Conservation (phyloP, 2,113 vertebrate species). For the Alexandromys fortis region DNA sequence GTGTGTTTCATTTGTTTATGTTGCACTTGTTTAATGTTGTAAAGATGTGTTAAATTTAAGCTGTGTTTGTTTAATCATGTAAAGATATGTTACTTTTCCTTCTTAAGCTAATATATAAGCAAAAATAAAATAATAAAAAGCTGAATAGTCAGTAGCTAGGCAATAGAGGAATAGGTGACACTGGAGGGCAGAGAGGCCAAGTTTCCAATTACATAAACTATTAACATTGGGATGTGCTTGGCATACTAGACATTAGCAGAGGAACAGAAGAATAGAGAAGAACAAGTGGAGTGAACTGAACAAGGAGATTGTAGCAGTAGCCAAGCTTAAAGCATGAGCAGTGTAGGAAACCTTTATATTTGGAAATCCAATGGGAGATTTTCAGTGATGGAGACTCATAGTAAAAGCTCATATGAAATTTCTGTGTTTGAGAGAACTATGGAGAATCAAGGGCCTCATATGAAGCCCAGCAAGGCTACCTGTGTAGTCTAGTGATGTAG, state of each 20-base stretch:
- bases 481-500: fast-evolving
- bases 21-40: neutral
- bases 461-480: neutral
- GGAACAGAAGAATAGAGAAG: fast-evolving
- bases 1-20: no score
- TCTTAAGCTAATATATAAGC: neutral
- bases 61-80: neutral
- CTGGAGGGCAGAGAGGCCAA: neutral
- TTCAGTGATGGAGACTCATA: neutral
- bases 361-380: neutral
- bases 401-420: neutral
- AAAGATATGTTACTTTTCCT: neutral
- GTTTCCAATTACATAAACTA: neutral
- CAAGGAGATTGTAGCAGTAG: neutral
- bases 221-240: neutral
- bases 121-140: no score
- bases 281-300: neutral
- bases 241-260: neutral
- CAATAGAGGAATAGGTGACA: neutral
- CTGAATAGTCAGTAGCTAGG: neutral
- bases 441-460: neutral
- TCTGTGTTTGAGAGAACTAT: neutral
- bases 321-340: neutral
- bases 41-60: neutral
- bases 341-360: fast-evolving